These are phyloP conservation scores for Drosophila diplacantha DNA, from an alignment of 2,888 invertebrate species.

Conservation along the genomic window DNA sequence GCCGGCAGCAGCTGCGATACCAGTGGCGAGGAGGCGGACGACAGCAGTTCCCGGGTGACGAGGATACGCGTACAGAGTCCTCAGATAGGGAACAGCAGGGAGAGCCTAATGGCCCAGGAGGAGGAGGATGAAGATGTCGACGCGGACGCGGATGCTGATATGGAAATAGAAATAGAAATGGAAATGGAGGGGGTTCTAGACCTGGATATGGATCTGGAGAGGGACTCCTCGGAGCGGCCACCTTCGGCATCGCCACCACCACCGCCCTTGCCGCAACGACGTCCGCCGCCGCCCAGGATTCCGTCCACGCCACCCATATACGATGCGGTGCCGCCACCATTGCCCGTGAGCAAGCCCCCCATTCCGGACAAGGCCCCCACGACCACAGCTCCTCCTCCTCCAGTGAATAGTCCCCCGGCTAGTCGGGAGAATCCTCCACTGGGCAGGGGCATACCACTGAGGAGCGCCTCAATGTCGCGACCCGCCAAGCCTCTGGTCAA, in stretches of 20 bases:
- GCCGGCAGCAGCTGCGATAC: conserved; percentile 48
- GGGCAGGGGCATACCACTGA: conserved; percentile 6
- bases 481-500: conserved; percentile 74
- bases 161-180: conserved; percentile 2
- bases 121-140: conserved; percentile 46
- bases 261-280: conserved; percentile 65
- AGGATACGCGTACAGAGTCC: conserved; percentile 45
- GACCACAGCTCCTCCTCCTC: not conserved
- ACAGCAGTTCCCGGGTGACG: conserved; percentile 45
- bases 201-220: conserved; percentile 3
- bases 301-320: conserved; percentile 42
- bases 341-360: conserved; percentile 59
- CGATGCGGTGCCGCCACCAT: conserved; percentile 56
- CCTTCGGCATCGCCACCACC: conserved; percentile 67
- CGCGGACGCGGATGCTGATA: not conserved
- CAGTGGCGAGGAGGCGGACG: conserved; percentile 44
- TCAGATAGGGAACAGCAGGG: conserved; percentile 68
- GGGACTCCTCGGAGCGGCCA: conserved; percentile 52
- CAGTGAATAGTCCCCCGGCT: not conserved
- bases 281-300: conserved; percentile 45
- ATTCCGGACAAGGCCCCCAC: conserved; percentile 11
- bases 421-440: not conserved
- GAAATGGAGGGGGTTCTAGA: conserved; percentile 40
- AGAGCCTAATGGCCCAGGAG: conserved; percentile 67
- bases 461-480: conserved; percentile 62